These are phyloP conservation scores for Xyrauchen texanus DNA, from an alignment of 2,113 vertebrate genomes.

Conservation along the genomic window DNA sequence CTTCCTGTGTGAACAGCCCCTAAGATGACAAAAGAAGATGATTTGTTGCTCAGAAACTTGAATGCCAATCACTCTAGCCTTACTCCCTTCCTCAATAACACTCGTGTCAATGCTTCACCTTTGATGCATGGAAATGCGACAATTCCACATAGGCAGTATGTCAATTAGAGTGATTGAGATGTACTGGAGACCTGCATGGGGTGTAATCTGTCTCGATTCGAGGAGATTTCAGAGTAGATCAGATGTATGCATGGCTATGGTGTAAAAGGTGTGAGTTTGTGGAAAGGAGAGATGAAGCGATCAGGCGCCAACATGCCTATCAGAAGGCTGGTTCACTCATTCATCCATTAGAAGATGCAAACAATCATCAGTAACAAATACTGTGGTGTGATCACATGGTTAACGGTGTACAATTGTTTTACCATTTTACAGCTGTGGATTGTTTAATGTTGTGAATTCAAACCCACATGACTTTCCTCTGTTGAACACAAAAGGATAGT, in stretches of 20 bases:
- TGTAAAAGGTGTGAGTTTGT: neutral
- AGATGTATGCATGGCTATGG: neutral
- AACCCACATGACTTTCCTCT: too few species aligned
- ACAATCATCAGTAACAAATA: neutral
- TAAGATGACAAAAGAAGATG: neutral
- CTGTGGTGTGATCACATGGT: neutral
- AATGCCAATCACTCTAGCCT: neutral
- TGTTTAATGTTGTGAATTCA: too few species aligned
- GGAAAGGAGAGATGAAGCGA: neutral
- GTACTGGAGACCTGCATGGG: constrained; percentile 8
- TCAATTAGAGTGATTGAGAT: constrained; percentile 20
- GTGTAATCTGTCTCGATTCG: constrained; percentile 41
- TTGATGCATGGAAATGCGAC: neutral
- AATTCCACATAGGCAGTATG: neutral
- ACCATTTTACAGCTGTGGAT: neutral
- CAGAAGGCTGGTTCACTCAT: neutral
- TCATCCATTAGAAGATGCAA: neutral
- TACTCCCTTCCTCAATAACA: neutral
- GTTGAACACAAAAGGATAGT: too few species aligned
- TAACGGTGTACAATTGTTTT: neutral
- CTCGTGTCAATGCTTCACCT: neutral
- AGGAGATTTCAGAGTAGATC: constrained; percentile 7
- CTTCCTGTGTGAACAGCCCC: too few species aligned
- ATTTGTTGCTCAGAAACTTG: neutral
- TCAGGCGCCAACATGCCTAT: neutral